Evolutionary conservation across 2,797 vertebrate species (phyloP).

Genomic region (Pristis pectinata): DNA sequence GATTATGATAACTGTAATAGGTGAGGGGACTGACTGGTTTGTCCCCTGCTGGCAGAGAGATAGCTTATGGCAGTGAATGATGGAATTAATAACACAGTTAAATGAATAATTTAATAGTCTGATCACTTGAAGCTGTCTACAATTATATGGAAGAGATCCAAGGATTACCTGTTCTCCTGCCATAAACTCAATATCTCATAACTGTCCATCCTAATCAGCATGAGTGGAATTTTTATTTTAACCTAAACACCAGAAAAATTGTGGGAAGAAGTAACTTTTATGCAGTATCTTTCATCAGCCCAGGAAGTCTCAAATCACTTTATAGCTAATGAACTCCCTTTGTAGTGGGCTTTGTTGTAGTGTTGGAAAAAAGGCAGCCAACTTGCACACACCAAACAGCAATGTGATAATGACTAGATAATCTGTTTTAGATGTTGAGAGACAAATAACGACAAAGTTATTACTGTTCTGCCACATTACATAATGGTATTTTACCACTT

Average conservation of each 20-base stretch:
- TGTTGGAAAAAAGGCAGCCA: background rate
- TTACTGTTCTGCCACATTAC: too few species aligned
- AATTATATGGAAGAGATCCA: conserved; percentile 2
- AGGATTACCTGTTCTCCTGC: background rate
- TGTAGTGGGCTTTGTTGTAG: background rate
- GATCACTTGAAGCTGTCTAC: background rate
- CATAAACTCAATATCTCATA: background rate
- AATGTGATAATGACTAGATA: background rate
- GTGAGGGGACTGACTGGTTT: background rate
- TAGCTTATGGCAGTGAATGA: background rate
- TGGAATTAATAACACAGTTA: conserved; percentile 20
- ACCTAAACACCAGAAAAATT: background rate
- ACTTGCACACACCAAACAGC: background rate
- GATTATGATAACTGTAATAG: conserved; percentile 27
- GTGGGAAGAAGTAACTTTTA: background rate
- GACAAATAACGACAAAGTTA: background rate
- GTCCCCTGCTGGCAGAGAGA: background rate
- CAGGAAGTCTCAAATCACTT: background rate
- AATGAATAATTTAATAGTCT: conserved; percentile 1
- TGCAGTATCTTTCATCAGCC: background rate
- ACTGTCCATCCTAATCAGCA: background rate
- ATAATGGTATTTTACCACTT: background rate
- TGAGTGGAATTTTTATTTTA: background rate
- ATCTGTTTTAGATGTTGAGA: background rate
- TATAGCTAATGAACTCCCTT: background rate